Base-by-base conservation (phyloP, 2,888 invertebrate genomes). In the Pyralis farinalis region DNA sequence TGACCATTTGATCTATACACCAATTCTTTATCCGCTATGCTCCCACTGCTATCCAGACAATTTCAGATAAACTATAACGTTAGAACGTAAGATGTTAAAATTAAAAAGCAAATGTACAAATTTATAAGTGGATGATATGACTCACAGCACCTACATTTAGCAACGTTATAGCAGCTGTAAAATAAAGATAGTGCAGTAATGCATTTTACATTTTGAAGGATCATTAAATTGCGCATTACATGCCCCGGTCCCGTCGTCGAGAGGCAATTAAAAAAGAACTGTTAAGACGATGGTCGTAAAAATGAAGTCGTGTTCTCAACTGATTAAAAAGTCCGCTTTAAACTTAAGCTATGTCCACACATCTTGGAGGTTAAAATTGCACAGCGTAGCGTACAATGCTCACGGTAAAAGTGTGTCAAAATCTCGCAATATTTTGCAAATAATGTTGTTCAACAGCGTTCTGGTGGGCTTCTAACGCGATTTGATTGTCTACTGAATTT, bases 161-260 rank as follows among this genome's bases (percentile, higher is more conserved):
- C 51, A 55, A 69, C 71, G 62, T 67, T 57, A 43, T 39, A 58
- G 58, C 56, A 47, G 63, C 66, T 69, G 66, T 81, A 73, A 81
- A 80, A 77, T 74, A 74, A 82, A 83, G 76, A 80, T 78, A 75
- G 71, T 78, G 83, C 82, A 81, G 73, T 81, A 83, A 82, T 86
- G 83, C 84, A 81, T 81, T 83, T 83, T 73, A 85, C 82, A 83
- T 84, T 83, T 84, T 85, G 76, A 83, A 82, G 82, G 75, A 79
- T 85, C 84, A 82, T 87, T 85, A 85, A 86, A 84, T 78, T 74
- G 76, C 80, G 73, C 77, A 85, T 82, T 85, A 85, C 78, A 76
- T 65, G 73, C 65, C 65, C 64, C 63, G 67, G 63, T 63, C 62
- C 74, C 78, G 77, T 73, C 70, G 71, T 73, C 70, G 71, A 81